Evolutionary conservation across 2,888 invertebrate genomes (phyloP).

Genomic region (Subacronicta megacephala): DNA sequence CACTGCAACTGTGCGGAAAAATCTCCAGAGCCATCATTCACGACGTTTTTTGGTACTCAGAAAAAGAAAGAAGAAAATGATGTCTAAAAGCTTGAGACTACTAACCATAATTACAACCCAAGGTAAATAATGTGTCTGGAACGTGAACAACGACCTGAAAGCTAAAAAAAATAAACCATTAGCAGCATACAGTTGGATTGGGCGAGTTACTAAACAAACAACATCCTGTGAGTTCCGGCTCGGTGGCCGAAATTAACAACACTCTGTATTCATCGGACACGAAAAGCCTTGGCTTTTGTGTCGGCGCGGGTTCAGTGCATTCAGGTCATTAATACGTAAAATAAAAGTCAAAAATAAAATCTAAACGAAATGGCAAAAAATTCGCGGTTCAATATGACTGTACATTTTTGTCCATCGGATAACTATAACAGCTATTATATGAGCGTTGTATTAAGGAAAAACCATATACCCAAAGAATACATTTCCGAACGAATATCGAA

Average conservation of each 20-base stretch:
- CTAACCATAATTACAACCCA: no score
- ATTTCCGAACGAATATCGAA: no score
- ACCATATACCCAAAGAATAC: neutral
- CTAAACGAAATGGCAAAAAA: neutral
- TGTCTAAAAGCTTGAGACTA: no score
- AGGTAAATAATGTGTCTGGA: no score
- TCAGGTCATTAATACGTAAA: constrained; percentile 21
- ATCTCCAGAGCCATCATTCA: no score
- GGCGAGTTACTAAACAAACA: constrained; percentile 51
- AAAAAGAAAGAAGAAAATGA: no score
- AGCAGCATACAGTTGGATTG: constrained; percentile 32
- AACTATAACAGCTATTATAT: neutral
- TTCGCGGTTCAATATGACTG: neutral
- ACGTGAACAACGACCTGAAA: no score
- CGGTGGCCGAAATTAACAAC: constrained; percentile 46
- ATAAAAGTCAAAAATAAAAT: neutral
- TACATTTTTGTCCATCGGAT: neutral
- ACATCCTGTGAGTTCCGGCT: constrained; percentile 50
- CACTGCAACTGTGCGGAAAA: no score
- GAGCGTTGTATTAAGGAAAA: neutral
- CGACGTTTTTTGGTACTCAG: no score
- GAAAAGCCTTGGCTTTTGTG: constrained; percentile 6
- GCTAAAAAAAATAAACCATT: no score
- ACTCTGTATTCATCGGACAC: neutral
- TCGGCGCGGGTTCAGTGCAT: constrained; percentile 7